Conservation (phyloP, 1,140 invertebrate species). For the Drosophila mayri region DNA sequence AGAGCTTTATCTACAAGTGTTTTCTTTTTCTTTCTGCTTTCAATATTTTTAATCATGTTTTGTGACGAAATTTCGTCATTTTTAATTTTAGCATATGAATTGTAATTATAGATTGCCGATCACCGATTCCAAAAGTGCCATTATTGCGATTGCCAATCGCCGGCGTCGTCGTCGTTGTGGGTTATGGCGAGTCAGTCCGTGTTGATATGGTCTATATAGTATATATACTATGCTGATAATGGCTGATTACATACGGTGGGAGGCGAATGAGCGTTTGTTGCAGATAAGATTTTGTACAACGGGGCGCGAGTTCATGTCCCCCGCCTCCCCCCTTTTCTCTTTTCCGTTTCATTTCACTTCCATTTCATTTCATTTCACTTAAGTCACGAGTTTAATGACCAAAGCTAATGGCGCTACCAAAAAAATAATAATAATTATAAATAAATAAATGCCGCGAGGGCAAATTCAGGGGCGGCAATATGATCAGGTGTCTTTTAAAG, state of each 20-base stretch:
- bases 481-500: background rate
- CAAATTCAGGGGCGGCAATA: background rate
- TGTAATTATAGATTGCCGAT: slow-evolving; percentile 76
- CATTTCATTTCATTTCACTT: slow-evolving; percentile 27
- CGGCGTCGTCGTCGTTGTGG: slow-evolving; percentile 4
- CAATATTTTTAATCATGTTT: slow-evolving; percentile 4
- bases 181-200: slow-evolving; percentile 22
- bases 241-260: slow-evolving; percentile 55
- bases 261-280: slow-evolving; percentile 24
- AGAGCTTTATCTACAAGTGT: slow-evolving; percentile 28
- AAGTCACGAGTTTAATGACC: slow-evolving; percentile 60
- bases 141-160: slow-evolving; percentile 35
- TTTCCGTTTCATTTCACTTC: background rate
- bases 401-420: slow-evolving; percentile 45
- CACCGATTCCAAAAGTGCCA: slow-evolving; percentile 17
- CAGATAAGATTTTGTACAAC: slow-evolving; percentile 78
- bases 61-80: slow-evolving; percentile 67
- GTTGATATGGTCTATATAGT: slow-evolving; percentile 8
- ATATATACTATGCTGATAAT: slow-evolving; percentile 42
- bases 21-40: slow-evolving; percentile 15
- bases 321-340: background rate
- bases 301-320: slow-evolving; percentile 62
- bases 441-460: slow-evolving; percentile 31
- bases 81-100: slow-evolving; percentile 74
- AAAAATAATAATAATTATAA: background rate